phyloP scores from a whole-genome alignment of 1,140 invertebrate genomes.

The Eupeodes corollae region DNA sequence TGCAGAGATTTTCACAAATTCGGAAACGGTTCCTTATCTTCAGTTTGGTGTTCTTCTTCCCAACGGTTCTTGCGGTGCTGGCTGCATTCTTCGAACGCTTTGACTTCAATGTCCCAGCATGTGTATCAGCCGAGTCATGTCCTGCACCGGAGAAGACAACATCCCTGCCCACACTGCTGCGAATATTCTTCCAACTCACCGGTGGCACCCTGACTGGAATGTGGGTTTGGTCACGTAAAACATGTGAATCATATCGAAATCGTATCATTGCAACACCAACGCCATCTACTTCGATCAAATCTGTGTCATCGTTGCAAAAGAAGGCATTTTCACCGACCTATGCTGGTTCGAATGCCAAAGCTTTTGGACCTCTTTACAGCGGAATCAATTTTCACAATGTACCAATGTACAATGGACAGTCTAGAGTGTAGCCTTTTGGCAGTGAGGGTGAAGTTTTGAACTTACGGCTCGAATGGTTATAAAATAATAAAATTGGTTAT shows the following conservation, averaged over 20 bases:
- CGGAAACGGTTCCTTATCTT: slow-evolving; percentile 77
- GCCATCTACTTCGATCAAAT: slow-evolving; percentile 14
- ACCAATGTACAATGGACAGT: slow-evolving; percentile 29
- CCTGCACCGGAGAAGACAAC: slow-evolving; percentile 28
- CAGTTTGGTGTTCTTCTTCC: slow-evolving; percentile 61
- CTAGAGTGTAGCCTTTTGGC: slow-evolving; percentile 16
- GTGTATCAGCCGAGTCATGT: slow-evolving; percentile 38
- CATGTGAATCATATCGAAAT: slow-evolving; percentile 43
- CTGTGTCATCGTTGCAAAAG: slow-evolving; percentile 6
- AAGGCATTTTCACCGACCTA: background rate
- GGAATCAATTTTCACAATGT: slow-evolving; percentile 36
- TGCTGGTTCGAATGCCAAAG: background rate
- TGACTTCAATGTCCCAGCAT: slow-evolving; percentile 41
- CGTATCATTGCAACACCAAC: slow-evolving; percentile 19
- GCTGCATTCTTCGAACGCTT: slow-evolving; percentile 49
- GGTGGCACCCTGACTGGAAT: slow-evolving; percentile 74
- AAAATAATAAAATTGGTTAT: no score
- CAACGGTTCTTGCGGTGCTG: slow-evolving; percentile 48
- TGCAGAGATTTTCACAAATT: slow-evolving; percentile 67
- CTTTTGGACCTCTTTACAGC: slow-evolving; percentile 22
- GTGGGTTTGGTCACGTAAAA: slow-evolving; percentile 88
- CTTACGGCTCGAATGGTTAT: no score
- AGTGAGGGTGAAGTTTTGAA: background rate
- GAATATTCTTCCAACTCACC: slow-evolving; percentile 64
- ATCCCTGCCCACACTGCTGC: slow-evolving; percentile 41